phyloP scores from a whole-genome alignment of 2,113 vertebrate genomes.

The Tetrao urogallus region DNA sequence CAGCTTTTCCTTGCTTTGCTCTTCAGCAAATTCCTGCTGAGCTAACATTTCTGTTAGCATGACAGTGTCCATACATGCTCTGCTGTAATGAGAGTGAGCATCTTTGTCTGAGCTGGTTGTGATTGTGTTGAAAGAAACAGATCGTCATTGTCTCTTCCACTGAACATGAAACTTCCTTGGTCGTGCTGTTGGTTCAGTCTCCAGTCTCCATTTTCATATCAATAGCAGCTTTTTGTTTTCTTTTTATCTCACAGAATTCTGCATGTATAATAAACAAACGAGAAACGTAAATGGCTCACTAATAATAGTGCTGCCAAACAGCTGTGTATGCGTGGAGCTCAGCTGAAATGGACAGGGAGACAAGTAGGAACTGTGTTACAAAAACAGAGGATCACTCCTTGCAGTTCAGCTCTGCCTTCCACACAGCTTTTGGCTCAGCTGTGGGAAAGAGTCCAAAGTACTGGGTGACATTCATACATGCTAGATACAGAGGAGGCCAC shows the following conservation, averaged over 20 bases:
- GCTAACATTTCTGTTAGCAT: not conserved
- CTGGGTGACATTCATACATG: not conserved
- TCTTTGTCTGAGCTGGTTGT: not conserved
- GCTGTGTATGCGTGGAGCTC: not conserved
- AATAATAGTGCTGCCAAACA: not conserved
- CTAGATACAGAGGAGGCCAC: not conserved
- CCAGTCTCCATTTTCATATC: not conserved
- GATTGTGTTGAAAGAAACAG: not conserved
- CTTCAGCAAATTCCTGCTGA: not conserved
- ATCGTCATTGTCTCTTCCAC: not conserved
- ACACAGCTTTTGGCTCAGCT: not conserved
- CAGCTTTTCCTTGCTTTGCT: not conserved
- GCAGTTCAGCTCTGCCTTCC: not conserved
- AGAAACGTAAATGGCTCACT: not conserved
- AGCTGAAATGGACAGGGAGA: not conserved
- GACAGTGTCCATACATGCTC: not conserved
- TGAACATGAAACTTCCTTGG: not conserved
- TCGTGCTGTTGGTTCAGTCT: not conserved
- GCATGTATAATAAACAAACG: not conserved
- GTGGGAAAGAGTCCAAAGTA: slow-evolving; percentile 19
- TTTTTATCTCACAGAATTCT: not conserved
- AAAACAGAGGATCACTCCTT: not conserved
- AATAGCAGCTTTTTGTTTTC: not conserved
- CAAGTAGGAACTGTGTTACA: not conserved
- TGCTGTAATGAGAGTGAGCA: not conserved